Conservation (phyloP, 2,113 vertebrate species). For the Stictonetta naevosa region DNA sequence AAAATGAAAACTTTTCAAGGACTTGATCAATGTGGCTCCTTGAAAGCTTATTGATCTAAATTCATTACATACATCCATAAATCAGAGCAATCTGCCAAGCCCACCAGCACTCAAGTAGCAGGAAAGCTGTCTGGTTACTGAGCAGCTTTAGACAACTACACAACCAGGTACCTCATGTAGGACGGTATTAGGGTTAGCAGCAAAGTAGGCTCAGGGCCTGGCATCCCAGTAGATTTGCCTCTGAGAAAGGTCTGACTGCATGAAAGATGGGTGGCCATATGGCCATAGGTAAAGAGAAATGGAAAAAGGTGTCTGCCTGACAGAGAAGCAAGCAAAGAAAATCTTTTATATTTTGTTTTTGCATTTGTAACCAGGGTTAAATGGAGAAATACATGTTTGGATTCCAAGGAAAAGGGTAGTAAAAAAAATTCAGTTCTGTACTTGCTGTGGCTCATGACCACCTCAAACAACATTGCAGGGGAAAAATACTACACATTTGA, state of each 20-base stretch:
- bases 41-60: conserved; percentile 6
- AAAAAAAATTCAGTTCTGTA: neutral
- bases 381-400: neutral
- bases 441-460: neutral
- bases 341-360: neutral
- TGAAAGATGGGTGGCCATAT: neutral
- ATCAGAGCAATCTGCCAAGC: neutral
- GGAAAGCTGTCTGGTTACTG: neutral
- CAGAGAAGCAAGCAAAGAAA: neutral
- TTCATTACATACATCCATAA: neutral
- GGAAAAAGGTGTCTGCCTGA: neutral
- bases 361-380: neutral
- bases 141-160: neutral
- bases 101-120: neutral
- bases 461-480: neutral
- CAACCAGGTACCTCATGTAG: neutral
- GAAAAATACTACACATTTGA: neutral
- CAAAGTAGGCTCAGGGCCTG: neutral
- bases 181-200: neutral
- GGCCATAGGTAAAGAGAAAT: neutral
- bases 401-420: neutral
- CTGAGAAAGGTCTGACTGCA: neutral
- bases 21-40: neutral
- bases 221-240: neutral
- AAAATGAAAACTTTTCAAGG: neutral